These are phyloP conservation scores for Pseudomyrmex concolor DNA, from an alignment of 1,140 invertebrate species.

Conservation along the genomic window DNA sequence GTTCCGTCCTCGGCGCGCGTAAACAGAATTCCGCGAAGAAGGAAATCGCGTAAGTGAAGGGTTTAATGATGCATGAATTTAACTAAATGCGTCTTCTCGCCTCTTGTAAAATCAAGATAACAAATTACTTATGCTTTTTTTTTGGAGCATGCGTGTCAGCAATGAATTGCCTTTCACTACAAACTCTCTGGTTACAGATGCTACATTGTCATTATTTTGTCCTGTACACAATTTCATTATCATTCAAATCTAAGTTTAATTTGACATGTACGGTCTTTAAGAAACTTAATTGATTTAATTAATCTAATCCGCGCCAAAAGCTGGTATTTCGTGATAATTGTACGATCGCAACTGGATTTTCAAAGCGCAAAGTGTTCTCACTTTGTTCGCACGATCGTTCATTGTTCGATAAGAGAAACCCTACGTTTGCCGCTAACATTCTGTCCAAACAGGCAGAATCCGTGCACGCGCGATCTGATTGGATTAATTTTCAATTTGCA, in stretches of 20 bases:
- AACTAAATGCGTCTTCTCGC: not conserved
- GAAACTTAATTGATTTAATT: constrained; percentile 6
- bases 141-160: too few relatives aligned
- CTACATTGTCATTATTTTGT: not conserved
- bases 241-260: not conserved
- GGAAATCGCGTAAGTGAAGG: not conserved
- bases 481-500: constrained; percentile 74
- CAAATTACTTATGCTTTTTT: not conserved
- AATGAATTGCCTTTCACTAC: too few relatives aligned
- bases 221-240: not conserved
- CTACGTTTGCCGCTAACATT: constrained; percentile 20
- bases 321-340: not conserved
- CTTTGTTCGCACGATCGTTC: not conserved
- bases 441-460: constrained; percentile 62
- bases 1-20: constrained; percentile 4
- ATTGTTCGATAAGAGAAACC: constrained; percentile 43
- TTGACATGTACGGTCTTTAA: not conserved
- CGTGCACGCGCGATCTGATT: constrained; percentile 49
- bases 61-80: not conserved
- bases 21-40: not conserved
- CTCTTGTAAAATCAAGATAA: not conserved
- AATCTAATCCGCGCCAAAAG: constrained; percentile 4
- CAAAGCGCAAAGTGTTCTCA: not conserved
- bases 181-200: not conserved
- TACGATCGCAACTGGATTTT: constrained; percentile 1